Base-by-base conservation (phyloP, 92 coral and sea anemone genomes). In the Palythoa grandiflora region DNA sequence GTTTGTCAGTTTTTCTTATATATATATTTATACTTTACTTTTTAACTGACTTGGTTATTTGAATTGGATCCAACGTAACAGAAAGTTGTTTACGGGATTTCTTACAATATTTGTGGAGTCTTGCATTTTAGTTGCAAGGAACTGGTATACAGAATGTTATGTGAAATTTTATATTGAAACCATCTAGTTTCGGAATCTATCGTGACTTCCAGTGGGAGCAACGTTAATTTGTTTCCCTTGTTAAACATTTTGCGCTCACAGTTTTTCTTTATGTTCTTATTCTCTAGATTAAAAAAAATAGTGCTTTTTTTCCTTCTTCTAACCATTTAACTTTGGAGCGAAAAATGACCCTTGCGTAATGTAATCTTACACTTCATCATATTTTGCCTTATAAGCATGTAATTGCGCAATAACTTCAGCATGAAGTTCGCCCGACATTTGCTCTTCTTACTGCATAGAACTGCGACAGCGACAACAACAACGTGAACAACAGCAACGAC, bases 281-380 rank as follows among this genome's bases (percentile, higher is more conserved):
- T 88, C 57, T 83, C 88, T n/a, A 83, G 77, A 15, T 83, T 81
- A 57, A 88, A 81, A 44, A 44, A 39, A 89, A 13, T 89, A n/a
- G 65, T 89, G 37, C 74, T 89, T 75, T 84, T 89, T 68, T 84
- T 28, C 28, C 88, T 81, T 73, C 36, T 76, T 89, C 88, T 44
- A 74, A 75, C 88, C 91, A 75, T 38, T 61, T 60, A 17, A 84
- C 84, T 35, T 83, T 81, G 21, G 91, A 61, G 17, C 53, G 60
- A 40, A 38, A 15, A 9, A 70, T 70, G 39, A 35, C 39, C 74
- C 44, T 70, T 70, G 9, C 7, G 44, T 70, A 70, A 12, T 70
- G 48, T 44, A 70, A 7, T 3, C 1, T 0, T n/a, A n/a, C 15
- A 40, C 38, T 70, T 70, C 39, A 6, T 70, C 74, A 36, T 70